phyloP scores from a whole-genome alignment of 2,888 invertebrate genomes.

The Diadromus collaris region DNA sequence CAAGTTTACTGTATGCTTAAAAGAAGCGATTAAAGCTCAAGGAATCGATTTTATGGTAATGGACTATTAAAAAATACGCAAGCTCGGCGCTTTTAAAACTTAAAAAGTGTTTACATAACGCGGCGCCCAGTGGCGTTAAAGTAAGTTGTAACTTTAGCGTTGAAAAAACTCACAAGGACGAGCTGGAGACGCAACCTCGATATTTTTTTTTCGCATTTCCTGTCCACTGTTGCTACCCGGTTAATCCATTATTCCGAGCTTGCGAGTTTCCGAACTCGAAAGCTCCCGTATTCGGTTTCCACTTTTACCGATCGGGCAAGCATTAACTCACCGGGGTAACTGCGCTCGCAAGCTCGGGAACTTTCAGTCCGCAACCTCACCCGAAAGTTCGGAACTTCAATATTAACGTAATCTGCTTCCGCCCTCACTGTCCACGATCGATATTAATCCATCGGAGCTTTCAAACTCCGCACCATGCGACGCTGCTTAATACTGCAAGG shows the following conservation, averaged over 20 bases:
- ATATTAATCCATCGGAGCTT: constrained; percentile 30
- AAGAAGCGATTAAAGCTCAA: background rate
- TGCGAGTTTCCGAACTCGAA: constrained; percentile 17
- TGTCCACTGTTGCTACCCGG: background rate
- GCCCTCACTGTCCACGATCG: background rate
- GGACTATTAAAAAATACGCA: background rate
- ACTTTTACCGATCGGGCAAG: constrained; percentile 17
- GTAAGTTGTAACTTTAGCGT: background rate
- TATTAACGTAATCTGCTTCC: background rate
- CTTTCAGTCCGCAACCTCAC: constrained; percentile 28
- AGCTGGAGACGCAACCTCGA: background rate
- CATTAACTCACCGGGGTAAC: constrained; percentile 4
- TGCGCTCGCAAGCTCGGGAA: background rate
- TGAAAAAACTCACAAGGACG: background rate
- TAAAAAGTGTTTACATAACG: background rate
- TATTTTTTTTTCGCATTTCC: background rate
- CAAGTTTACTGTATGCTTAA: background rate
- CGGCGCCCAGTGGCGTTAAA: background rate
- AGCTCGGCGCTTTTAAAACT: background rate
- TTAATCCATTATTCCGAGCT: constrained; percentile 3
- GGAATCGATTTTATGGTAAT: background rate
- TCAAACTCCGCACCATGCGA: background rate
- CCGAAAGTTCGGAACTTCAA: constrained; percentile 29
- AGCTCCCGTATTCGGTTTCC: background rate
- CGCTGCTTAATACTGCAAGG: too few relatives aligned